phyloP scores from a whole-genome alignment of 1,140 invertebrate genomes.

The Atopsyche davidsoni region DNA sequence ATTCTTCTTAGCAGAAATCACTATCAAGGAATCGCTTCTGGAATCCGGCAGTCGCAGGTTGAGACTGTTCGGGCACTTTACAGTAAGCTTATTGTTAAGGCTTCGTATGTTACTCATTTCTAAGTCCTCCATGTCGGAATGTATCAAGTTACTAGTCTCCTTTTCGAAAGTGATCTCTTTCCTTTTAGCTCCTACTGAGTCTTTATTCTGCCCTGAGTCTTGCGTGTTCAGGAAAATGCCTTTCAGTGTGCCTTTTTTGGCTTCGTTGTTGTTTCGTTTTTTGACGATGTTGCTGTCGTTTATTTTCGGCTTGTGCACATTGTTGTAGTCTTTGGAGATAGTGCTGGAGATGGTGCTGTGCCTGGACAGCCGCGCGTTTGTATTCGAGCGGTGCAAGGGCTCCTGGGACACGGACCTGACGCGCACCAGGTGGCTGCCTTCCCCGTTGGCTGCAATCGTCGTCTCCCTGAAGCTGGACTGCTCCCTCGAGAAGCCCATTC shows the following conservation, averaged over 20 bases:
- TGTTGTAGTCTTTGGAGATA: conserved; percentile 29
- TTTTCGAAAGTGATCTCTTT: conserved; percentile 22
- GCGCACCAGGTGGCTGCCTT: conserved; percentile 40
- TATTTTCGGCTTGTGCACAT: conserved; percentile 18
- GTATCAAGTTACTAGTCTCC: conserved; percentile 24
- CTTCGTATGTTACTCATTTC: conserved; percentile 19
- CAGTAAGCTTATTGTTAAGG: conserved; percentile 6
- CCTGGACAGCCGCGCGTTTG: conserved; percentile 16
- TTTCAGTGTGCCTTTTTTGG: conserved; percentile 11
- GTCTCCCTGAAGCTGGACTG: conserved; percentile 54
- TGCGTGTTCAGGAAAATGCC: conserved; percentile 16
- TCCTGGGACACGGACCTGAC: conserved; percentile 37
- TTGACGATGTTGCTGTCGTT: conserved; percentile 15
- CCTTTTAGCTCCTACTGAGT: conserved; percentile 2
- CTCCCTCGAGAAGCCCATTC: conserved; percentile 45
- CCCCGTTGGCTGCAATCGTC: conserved; percentile 40
- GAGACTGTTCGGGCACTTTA: conserved; percentile 1
- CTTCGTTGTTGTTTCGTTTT: conserved; percentile 18
- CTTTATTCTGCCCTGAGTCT: conserved; percentile 2
- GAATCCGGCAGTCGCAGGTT: conserved; percentile 21
- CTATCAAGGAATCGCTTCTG: conserved; percentile 14
- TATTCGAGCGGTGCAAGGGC: conserved; percentile 33
- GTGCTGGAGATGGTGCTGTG: conserved; percentile 11
- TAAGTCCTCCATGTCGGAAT: conserved; percentile 7
- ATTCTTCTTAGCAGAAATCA: background rate